Percentiles rank a stretch among this genome's conserved stretches.
Evolutionary conservation across 1,140 invertebrate species (phyloP).

Genomic region (Drosophila setifemur): DNA sequence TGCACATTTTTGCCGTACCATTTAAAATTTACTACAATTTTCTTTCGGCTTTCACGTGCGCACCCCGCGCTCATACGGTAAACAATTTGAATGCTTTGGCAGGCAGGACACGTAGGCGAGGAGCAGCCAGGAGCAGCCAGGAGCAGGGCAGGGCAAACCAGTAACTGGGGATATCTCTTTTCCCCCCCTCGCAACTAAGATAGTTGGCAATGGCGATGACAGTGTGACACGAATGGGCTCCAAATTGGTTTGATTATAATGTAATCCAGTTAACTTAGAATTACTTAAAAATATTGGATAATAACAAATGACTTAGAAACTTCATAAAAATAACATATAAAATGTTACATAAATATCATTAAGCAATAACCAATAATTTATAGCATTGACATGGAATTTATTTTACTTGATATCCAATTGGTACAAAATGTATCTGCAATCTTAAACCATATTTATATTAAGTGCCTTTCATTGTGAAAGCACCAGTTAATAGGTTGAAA

Average conservation of each 20-base stretch:
- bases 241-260: neutral
- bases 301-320: neutral
- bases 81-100: constrained; percentile 79
- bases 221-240: constrained; percentile 24
- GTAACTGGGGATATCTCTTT: constrained; percentile 31
- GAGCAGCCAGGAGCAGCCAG: constrained; percentile 10
- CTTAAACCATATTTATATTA: too few relatives aligned
- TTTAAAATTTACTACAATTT: constrained; percentile 81
- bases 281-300: neutral
- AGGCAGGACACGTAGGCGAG: constrained; percentile 67
- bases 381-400: too few relatives aligned
- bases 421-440: too few relatives aligned
- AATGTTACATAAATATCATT: too few relatives aligned
- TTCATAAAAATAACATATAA: neutral
- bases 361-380: too few relatives aligned
- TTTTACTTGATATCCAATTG: too few relatives aligned
- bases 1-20: constrained; percentile 76
- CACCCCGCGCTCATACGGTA: constrained; percentile 71
- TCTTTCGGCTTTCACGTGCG: constrained; percentile 76
- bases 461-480: too few relatives aligned
- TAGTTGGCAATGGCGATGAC: constrained; percentile 19
- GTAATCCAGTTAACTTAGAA: neutral
- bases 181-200: neutral
- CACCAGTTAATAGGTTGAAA: too few relatives aligned
- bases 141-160: neutral